Conservation (phyloP, 1,140 invertebrate genomes). For the Ruditapes philippinarum region DNA sequence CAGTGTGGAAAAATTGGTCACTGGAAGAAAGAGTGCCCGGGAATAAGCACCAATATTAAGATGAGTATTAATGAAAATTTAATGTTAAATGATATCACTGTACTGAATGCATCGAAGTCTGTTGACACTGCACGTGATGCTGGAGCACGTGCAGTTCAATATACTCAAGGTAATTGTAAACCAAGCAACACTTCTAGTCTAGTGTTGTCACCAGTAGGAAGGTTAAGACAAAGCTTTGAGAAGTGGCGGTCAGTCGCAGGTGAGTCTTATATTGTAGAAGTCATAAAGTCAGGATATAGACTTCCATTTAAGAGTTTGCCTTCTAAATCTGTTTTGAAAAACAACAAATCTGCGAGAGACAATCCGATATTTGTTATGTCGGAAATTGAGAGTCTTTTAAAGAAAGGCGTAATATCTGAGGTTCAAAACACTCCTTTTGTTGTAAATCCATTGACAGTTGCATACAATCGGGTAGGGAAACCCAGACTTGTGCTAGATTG, state of each 20-base stretch:
- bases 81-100: neutral
- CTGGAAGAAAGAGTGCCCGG: neutral
- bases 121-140: neutral
- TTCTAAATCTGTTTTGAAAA: neutral
- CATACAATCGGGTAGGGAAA: neutral
- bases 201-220: constrained; percentile 11
- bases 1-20: constrained; percentile 9
- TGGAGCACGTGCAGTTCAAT: neutral
- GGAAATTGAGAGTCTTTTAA: neutral
- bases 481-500: constrained; percentile 18
- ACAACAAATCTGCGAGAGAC: constrained; percentile 24
- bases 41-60: neutral
- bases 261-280: neutral
- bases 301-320: constrained; percentile 40
- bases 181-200: neutral
- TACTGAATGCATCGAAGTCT: neutral
- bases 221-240: neutral
- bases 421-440: neutral
- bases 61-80: neutral
- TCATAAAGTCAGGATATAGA: neutral
- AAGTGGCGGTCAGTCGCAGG: neutral
- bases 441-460: constrained; percentile 11
- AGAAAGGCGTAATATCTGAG: neutral
- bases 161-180: neutral
- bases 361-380: neutral